A percentile compares a stretch with the other conserved stretches of the same genome.
These are phyloP conservation scores for Drosophila algonquin DNA, from an alignment of 2,888 invertebrate genomes.

Conservation along the genomic window DNA sequence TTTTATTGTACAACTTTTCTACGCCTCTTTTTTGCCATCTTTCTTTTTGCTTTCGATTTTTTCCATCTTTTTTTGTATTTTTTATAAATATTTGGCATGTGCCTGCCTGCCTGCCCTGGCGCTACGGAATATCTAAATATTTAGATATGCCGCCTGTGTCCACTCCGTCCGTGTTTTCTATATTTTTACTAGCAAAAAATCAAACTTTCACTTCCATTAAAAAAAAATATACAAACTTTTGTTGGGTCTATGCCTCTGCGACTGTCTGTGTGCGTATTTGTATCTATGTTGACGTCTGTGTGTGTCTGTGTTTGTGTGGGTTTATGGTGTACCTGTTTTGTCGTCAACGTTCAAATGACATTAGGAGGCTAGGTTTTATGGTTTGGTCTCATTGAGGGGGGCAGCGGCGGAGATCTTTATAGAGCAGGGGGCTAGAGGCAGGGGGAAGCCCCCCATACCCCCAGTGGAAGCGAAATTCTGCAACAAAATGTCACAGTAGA, in stretches of 20 bases:
- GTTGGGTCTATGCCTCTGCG: conserved; percentile 2
- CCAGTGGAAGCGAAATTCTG: conserved; percentile 68
- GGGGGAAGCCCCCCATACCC: no score
- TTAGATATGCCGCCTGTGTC: conserved; percentile 61
- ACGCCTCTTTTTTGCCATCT: neutral
- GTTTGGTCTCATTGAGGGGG: conserved; percentile 33
- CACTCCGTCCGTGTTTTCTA: conserved; percentile 42
- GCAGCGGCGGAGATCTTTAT: neutral
- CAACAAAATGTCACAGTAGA: conserved; percentile 69
- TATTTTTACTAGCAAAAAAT: conserved; percentile 64
- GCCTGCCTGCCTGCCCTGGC: conserved; percentile 36
- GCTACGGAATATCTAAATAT: conserved; percentile 54
- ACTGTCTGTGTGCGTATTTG: conserved; percentile 27
- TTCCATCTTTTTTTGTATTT: conserved; percentile 21
- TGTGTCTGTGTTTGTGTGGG: conserved; percentile 12
- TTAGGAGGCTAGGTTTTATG: conserved; percentile 74
- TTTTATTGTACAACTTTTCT: conserved; percentile 54
- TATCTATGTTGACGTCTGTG: neutral
- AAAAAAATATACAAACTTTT: conserved; percentile 54
- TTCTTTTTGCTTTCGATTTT: conserved; percentile 5
- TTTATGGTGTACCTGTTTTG: conserved; percentile 65
- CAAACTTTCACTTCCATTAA: conserved; percentile 76
- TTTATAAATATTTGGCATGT: conserved; percentile 53
- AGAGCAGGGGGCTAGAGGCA: neutral
- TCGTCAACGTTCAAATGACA: conserved; percentile 71